Evolutionary conservation across 2,888 invertebrate species (phyloP).

Genomic region (Acanthosepion lycidas): DNA sequence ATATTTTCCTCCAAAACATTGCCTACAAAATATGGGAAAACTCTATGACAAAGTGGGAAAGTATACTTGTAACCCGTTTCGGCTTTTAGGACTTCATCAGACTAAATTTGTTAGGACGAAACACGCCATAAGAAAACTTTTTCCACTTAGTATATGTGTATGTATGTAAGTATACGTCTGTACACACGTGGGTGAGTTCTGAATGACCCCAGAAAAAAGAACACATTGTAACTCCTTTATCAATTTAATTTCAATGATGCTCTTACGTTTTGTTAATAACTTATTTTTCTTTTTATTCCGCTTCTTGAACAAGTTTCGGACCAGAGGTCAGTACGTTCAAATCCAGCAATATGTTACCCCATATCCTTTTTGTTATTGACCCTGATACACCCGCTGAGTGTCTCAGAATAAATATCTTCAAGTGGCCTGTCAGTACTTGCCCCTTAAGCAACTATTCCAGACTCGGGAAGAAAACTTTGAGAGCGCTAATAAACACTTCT

Average conservation of each 20-base stretch:
- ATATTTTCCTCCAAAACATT: too few species aligned
- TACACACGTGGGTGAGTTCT: background rate
- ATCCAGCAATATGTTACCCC: background rate
- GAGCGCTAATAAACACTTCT: background rate
- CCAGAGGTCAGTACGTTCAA: background rate
- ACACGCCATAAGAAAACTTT: too few species aligned
- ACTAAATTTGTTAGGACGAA: too few species aligned
- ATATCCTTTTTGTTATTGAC: background rate
- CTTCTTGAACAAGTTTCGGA: background rate
- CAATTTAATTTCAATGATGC: background rate
- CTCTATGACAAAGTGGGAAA: too few species aligned
- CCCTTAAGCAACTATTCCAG: background rate
- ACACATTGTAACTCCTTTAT: background rate
- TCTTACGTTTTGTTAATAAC: background rate
- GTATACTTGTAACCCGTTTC: too few species aligned
- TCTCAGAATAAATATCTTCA: background rate
- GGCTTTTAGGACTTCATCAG: too few species aligned
- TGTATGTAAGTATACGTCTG: background rate
- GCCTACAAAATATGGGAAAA: too few species aligned
- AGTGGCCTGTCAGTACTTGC: background rate
- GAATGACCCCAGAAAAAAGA: too few species aligned
- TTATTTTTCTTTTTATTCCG: background rate
- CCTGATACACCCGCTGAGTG: background rate
- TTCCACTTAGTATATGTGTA: background rate
- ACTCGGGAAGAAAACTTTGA: background rate